Evolutionary conservation across 1,140 invertebrate species (phyloP), one percentile per base, ranked within the genome.

Genomic region (Cryptotermes secundus): DNA sequence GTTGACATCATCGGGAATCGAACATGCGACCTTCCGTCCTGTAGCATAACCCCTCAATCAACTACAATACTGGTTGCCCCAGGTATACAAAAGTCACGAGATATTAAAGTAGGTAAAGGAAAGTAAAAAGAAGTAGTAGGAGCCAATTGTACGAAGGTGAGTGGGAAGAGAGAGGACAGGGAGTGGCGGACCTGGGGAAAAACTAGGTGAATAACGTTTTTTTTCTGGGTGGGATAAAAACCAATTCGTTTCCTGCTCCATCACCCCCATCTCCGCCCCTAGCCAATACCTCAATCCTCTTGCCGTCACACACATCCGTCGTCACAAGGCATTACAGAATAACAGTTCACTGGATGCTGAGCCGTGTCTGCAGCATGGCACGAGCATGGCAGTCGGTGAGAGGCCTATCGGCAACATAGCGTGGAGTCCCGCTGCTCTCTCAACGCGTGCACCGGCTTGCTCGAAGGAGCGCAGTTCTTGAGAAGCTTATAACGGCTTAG

Each of bases 241-340:
- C 59, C 59, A 72, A 72, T 72, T 72, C 59, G 59, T 72, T 72
- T 72, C 59, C 59, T 72, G 59, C 26, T n/a, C 31, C 59, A 26
- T 31, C 59, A 31, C 59, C 59, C 59, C n/a, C 59, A 3, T 10
- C n/a, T 31, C 59, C 4, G 19, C 53, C 26, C 59, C 59, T 65
- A 3, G n/a, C n/a, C 59, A 59, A 59, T 59, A 59, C 53, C 26
- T 72, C 59, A 72, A 31, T 2, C 26, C 59, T 72, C 59, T 31
- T 4, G 7, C 59, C 59, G 59, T 72, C 59, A 72, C 59, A 72
- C 59, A 72, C 59, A 72, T 31, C 59, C 59, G 59, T 72, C 59
- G 59, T n/a, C 59, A 72, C 9, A 4, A 26, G n/a, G 31, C 59
- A 72, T 72, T 72, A 31, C 59, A 72, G 31, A 72, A n/a, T 72